Evolutionary conservation across 2,888 invertebrate genomes (phyloP).

Genomic region (Nyleta sp.): DNA sequence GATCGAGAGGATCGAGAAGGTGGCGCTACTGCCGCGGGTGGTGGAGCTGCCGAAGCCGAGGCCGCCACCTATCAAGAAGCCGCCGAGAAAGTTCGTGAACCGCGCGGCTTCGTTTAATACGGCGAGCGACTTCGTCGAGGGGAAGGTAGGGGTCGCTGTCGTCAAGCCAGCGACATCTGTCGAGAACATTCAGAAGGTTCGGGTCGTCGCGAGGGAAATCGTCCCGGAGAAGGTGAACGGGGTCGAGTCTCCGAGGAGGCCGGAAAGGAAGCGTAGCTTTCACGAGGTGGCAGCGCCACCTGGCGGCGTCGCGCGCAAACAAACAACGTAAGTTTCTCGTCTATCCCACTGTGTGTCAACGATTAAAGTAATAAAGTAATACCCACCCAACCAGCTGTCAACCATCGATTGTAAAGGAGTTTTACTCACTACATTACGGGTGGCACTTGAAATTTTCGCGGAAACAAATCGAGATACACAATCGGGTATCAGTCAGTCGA

Average conservation of each 20-base stretch:
- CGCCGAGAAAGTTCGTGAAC: conserved; percentile 49
- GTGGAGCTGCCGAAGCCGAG: conserved; percentile 54
- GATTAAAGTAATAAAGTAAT: conserved; percentile 39
- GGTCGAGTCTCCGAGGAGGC: conserved; percentile 69
- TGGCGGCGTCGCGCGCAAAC: no score
- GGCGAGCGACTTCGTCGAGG: conserved; percentile 20
- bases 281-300: conserved; percentile 54
- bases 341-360: background rate
- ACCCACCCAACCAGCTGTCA: conserved; percentile 59
- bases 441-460: conserved; percentile 15
- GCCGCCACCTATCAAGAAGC: conserved; percentile 40
- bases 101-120: conserved; percentile 47
- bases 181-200: conserved; percentile 67
- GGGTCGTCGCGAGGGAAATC: conserved; percentile 69
- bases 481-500: background rate
- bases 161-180: conserved; percentile 26
- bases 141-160: background rate
- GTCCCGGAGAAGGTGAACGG: conserved; percentile 27
- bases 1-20: conserved; percentile 20
- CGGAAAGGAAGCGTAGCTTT: conserved; percentile 69
- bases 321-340: background rate
- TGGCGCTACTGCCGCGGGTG: conserved; percentile 45
- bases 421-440: conserved; percentile 16
- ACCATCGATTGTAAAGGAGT: conserved; percentile 45
- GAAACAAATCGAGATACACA: conserved; percentile 3